phyloP scores from a whole-genome alignment of 2,888 invertebrate species.

The Rhogogaster chlorosoma region DNA sequence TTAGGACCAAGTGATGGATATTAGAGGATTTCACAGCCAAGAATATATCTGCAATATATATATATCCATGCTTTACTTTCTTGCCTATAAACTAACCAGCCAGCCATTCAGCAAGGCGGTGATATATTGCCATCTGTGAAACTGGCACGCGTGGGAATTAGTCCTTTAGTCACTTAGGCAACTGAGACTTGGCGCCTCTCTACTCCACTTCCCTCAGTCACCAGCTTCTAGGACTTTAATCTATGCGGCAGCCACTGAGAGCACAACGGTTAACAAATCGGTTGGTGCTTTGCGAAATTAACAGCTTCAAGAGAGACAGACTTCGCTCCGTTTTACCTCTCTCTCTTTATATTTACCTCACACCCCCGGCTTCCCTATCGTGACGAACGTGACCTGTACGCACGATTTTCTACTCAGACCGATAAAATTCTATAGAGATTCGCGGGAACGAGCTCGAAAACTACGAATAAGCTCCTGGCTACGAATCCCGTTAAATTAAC shows the following conservation, averaged over 20 bases:
- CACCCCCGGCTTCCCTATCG: neutral
- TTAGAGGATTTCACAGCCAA: neutral
- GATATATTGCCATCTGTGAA: slow-evolving; percentile 10
- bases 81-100: neutral
- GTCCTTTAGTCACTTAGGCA: slow-evolving; percentile 34
- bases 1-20: slow-evolving; percentile 29
- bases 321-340: slow-evolving; percentile 4
- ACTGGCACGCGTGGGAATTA: slow-evolving; percentile 29
- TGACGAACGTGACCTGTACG: slow-evolving; percentile 41
- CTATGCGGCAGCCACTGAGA: slow-evolving; percentile 23
- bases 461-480: neutral
- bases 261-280: slow-evolving; percentile 43
- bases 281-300: slow-evolving; percentile 47
- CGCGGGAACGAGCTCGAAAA: neutral
- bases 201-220: neutral
- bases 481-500: slow-evolving; percentile 20
- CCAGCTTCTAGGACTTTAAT: slow-evolving; percentile 25
- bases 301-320: slow-evolving; percentile 21
- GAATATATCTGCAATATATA: neutral
- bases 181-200: slow-evolving; percentile 20
- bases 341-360: slow-evolving; percentile 15
- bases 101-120: neutral
- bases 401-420: slow-evolving; percentile 10
- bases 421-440: slow-evolving; percentile 30
- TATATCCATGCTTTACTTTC: neutral